Evolutionary conservation across 2,888 invertebrate species (phyloP).

Genomic region (Yponomeuta evonymella): DNA sequence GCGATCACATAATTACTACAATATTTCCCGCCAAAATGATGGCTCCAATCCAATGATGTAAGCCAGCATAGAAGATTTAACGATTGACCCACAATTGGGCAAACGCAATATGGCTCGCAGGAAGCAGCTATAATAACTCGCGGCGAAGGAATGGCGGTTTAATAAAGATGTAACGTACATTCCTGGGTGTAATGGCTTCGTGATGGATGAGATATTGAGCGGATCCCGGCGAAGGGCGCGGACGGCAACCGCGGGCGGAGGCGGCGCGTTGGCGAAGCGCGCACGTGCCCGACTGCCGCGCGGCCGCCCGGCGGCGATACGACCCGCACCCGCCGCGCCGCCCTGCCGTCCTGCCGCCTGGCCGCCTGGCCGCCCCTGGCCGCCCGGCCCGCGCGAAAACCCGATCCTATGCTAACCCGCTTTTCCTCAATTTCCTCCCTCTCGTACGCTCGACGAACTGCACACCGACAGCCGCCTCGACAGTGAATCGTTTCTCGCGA

Average conservation of each 20-base stretch:
- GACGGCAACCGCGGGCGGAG: constrained; percentile 29
- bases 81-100: constrained; percentile 56
- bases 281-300: constrained; percentile 70
- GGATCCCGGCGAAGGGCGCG: constrained; percentile 40
- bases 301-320: constrained; percentile 37
- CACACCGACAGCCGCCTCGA: background rate
- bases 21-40: constrained; percentile 66
- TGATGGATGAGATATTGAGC: constrained; percentile 46
- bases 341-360: constrained; percentile 26
- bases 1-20: background rate
- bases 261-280: constrained; percentile 60
- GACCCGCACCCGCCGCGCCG: constrained; percentile 46
- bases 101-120: background rate
- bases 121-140: constrained; percentile 3
- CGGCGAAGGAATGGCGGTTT: constrained; percentile 4
- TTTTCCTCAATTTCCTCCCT: background rate
- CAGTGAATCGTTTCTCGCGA: background rate
- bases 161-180: constrained; percentile 8
- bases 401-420: constrained; percentile 31
- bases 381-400: constrained; percentile 25
- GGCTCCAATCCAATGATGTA: constrained; percentile 49
- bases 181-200: constrained; percentile 1
- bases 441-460: background rate
- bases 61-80: constrained; percentile 53
- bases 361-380: constrained; percentile 20